Conservation (phyloP, 2,797 vertebrate species). For the Sebastes diploproa region DNA sequence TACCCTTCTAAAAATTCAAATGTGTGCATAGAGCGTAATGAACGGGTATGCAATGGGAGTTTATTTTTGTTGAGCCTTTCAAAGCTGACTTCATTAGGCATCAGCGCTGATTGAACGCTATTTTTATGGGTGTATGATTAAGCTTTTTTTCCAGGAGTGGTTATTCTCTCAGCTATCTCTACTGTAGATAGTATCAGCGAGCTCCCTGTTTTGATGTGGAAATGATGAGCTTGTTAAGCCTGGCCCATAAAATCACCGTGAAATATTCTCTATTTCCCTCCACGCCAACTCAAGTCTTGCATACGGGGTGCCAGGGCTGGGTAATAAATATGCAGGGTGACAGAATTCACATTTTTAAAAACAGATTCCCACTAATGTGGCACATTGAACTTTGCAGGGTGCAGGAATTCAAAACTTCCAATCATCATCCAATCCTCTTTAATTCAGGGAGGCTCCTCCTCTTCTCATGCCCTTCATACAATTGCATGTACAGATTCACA, state of each 20-base stretch:
- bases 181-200: constrained; percentile 50
- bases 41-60: constrained; percentile 27
- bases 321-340: constrained; percentile 29
- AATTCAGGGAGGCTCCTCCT: not conserved
- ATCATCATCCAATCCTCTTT: not conserved
- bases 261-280: constrained; percentile 39
- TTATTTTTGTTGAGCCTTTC: constrained; percentile 49
- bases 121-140: constrained; percentile 58
- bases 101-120: constrained; percentile 56
- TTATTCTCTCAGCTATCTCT: constrained; percentile 43
- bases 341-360: constrained; percentile 38
- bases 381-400: not conserved
- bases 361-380: constrained; percentile 17
- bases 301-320: constrained; percentile 6
- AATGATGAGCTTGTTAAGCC: constrained; percentile 61
- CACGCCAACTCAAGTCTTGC: constrained; percentile 16
- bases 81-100: constrained; percentile 62
- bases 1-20: not conserved
- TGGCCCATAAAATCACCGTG: constrained; percentile 44
- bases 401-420: constrained; percentile 4
- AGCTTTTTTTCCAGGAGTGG: constrained; percentile 26
- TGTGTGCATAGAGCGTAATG: not conserved
- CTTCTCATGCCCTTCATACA: not conserved
- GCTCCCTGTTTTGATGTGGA: constrained; percentile 58
- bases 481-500: not conserved